Base-by-base conservation (phyloP, 2,888 invertebrate genomes). In the Habroteleia sp. region DNA sequence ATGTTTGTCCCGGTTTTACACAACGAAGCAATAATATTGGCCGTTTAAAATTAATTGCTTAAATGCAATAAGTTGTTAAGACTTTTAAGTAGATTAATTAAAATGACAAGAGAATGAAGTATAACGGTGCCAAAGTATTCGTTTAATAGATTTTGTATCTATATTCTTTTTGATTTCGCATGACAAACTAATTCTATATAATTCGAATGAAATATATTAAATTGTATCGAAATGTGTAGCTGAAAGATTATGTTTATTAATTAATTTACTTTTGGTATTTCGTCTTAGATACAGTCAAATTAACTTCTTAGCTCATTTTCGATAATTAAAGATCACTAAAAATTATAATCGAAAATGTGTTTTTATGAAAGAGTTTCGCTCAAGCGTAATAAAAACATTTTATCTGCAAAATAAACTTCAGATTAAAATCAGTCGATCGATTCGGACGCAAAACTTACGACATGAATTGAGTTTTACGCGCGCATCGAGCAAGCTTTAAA, bases 31-130 rank as follows among this genome's bases (percentile, higher is more conserved):
- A n/a, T n/a, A n/a, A 52, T 69, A 84, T 83, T 80, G 81, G 80
- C 80, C 80, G 82, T 85, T 85, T 79, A 81, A 82, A 83, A 82
- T 80, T 81, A 83, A 82, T 82, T 85, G 83, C 85, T 85, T 83
- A 82, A 84, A 85, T 84, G 84, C 83, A 83, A 85, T 85, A 83
- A 85, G 83, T 83, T 84, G 83, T 84, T 83, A 69, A 69, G 81
- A 84, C 81, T 85, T 84, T 82, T 81, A 81, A 81, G 79, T 81
- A 81, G 82, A 83, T 84, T 85, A 84, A 85, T 85, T 85, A 84
- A 83, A 82, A 81, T 79, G 78, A 82, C 82, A 84, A 82, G 81
- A 79, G 79, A 80, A 78, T 77, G 78, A 78, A 82, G 78, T 29
- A 44, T 75, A 77, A 77, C 65, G 62, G 71, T 69, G 68, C 77